Evolutionary conservation across 2,888 invertebrate genomes (phyloP).

Genomic region (Strigamia maritima): DNA sequence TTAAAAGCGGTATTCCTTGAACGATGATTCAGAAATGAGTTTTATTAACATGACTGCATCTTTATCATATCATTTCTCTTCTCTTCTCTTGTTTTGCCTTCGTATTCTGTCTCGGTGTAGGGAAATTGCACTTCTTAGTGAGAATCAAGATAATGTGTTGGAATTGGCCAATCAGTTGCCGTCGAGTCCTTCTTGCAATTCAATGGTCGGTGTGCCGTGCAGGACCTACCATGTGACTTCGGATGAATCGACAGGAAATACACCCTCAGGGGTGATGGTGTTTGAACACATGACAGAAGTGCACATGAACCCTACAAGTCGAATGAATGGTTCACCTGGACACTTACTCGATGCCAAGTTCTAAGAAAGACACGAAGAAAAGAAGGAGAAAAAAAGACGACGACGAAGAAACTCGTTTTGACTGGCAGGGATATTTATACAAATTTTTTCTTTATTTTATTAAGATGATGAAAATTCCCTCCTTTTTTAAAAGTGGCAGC

Average conservation of each 20-base stretch:
- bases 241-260: conserved; percentile 16
- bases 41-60: neutral
- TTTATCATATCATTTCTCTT: conserved; percentile 3
- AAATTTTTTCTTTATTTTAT: neutral
- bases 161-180: conserved; percentile 28
- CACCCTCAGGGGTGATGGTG: conserved; percentile 21
- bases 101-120: conserved; percentile 1
- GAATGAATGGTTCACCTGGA: conserved; percentile 38
- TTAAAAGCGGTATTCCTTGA: neutral
- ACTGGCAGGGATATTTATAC: neutral
- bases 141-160: conserved; percentile 33
- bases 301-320: conserved; percentile 31
- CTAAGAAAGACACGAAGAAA: neutral
- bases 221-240: conserved; percentile 37
- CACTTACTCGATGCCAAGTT: conserved; percentile 38
- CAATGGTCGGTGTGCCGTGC: conserved; percentile 28
- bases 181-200: conserved; percentile 36
- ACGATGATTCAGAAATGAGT: neutral
- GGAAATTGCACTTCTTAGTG: conserved; percentile 34
- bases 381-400: neutral
- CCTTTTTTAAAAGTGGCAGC: neutral
- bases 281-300: conserved; percentile 40
- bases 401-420: neutral
- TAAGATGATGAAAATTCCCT: neutral
- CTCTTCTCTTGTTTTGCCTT: neutral